Conservation (phyloP, 1,140 invertebrate species). For the Polyergus mexicanus region DNA sequence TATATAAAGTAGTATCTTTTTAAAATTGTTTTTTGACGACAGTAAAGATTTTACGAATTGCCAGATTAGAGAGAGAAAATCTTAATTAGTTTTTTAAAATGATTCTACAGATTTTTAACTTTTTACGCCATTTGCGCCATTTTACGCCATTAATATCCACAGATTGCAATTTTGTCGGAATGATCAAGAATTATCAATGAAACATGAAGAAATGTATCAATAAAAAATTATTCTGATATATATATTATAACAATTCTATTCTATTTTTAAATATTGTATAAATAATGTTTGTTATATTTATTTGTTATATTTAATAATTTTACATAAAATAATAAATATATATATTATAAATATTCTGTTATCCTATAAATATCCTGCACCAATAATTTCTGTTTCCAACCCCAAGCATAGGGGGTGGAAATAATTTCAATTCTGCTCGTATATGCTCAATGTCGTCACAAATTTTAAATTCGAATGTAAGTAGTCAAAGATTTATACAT, state of each 20-base stretch:
- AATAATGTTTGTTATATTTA: neutral
- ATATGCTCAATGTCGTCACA: slow-evolving; percentile 24
- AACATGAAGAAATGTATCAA: neutral
- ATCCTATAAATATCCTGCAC: neutral
- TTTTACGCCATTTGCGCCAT: neutral
- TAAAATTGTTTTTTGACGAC: too few relatives aligned
- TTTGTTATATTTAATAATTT: neutral
- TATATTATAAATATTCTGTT: neutral
- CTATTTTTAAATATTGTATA: neutral
- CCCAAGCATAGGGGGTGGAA: neutral
- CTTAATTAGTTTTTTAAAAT: neutral
- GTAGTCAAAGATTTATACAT: slow-evolving; percentile 43
- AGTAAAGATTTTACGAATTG: neutral
- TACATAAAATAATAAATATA: slow-evolving; percentile 21
- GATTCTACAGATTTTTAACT: neutral
- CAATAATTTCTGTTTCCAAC: neutral
- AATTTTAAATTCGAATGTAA: slow-evolving; percentile 69
- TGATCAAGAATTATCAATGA: neutral
- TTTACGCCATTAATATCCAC: neutral
- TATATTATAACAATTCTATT: neutral
- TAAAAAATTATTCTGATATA: too few relatives aligned
- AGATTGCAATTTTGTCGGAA: neutral
- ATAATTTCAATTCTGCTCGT: slow-evolving; percentile 3
- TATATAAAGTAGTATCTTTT: too few relatives aligned
- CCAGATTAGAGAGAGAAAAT: neutral